phyloP scores from a whole-genome alignment of 2,888 invertebrate species.

The Spatulosminthurus flaviceps region DNA sequence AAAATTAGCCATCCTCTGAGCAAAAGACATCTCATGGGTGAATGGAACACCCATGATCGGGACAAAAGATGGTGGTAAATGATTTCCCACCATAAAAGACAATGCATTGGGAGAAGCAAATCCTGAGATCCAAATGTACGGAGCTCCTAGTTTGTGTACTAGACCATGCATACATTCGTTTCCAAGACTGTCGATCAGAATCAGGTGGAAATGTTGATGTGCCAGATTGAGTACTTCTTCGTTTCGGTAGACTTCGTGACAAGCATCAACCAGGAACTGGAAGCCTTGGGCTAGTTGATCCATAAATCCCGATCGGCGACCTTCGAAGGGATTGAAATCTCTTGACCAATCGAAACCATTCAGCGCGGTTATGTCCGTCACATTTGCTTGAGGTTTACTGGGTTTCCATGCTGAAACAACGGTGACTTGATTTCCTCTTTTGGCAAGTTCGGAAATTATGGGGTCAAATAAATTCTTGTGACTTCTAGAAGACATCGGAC shows the following conservation, averaged over 20 bases:
- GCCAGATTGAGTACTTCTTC: neutral
- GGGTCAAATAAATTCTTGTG: constrained; percentile 61
- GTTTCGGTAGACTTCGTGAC: neutral
- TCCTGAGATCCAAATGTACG: constrained; percentile 38
- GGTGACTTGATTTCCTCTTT: constrained; percentile 70
- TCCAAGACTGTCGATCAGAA: constrained; percentile 36
- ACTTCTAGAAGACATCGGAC: constrained; percentile 53
- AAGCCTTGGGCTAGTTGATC: constrained; percentile 1
- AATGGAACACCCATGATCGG: constrained; percentile 7
- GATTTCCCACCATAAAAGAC: constrained; percentile 11
- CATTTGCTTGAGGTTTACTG: neutral
- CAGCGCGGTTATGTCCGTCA: neutral
- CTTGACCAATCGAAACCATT: neutral
- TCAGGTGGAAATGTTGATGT: constrained; percentile 28
- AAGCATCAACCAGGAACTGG: constrained; percentile 11
- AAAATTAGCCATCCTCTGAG: constrained; percentile 33
- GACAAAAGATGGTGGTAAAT: constrained; percentile 45
- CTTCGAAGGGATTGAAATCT: constrained; percentile 34
- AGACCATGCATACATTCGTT: constrained; percentile 46
- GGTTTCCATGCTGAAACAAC: constrained; percentile 67
- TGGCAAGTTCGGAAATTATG: constrained; percentile 69
- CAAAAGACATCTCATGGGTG: constrained; percentile 42
- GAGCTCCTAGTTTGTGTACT: constrained; percentile 40
- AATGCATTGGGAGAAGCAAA: constrained; percentile 1
- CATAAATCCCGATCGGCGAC: constrained; percentile 1